Evolutionary conservation across 1,140 invertebrate species (phyloP), one percentile per base, ranked within the genome.

Genomic region (Sinella curviseta): DNA sequence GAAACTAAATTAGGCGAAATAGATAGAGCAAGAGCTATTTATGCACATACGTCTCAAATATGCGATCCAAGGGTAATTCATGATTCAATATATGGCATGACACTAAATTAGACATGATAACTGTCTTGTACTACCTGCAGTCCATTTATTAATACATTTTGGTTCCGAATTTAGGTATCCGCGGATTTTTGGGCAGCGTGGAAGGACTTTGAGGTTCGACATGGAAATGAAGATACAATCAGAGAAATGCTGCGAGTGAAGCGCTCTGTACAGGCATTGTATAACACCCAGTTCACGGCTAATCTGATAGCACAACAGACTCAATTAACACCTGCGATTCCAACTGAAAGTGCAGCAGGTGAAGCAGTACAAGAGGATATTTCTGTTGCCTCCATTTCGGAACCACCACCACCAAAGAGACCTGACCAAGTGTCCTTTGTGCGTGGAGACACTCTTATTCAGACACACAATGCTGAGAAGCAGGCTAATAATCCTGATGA

Each of bases 211-310:
- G 98, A 99, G 90, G 95, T 98, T 48, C 92, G 94, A 70, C 97
- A 99, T 89, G 98, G 98, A n/a, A 99, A 99, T 89, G 97, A 99
- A 88, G 98, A 99, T 85, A 99, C 98, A 0, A 97, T 99, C 91
- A 89, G 97, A 74, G 98, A 99, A 90, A 99, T 99, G 97, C 88
- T 99, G 81, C 90, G 98, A 85, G 98, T 99, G 75, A 99, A 99
- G 87, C 91, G 98, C 82, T 97, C 95, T 86, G 94, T 99, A 0
- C 96, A 98, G 88, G 97, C 97, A 4, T 96, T 94, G 84, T 99
- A 97, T 86, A 99, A 99, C 86, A 97, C 95, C 4, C 95, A 97
- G 89, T 83, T 84, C 60, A 84, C 83, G 48, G 82, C 82, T n/a
- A 77, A 83, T 79, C 75, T 84, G 1, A 84, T 84, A 26, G 76